Evolutionary conservation across 2,797 vertebrate genomes (phyloP), one percentile per base, ranked within the genome.

Genomic region (Acanthis flammea): DNA sequence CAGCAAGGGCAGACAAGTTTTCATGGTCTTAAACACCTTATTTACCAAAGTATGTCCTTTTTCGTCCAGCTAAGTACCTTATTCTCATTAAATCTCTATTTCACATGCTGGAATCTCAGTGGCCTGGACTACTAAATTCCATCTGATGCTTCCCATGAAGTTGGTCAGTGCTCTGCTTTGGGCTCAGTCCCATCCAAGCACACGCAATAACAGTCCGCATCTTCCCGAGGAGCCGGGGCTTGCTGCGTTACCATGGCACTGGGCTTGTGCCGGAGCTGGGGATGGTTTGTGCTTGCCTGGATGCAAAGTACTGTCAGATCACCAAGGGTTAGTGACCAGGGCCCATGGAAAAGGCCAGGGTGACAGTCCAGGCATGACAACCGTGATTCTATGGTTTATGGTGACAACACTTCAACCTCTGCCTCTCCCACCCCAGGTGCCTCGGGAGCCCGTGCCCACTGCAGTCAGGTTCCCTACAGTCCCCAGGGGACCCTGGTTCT

Each of bases 271-370:
- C 79, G 48, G 79, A 92, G 96, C 89, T 93, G 84, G 70, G 84
- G 95, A 95, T 90, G 95, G 95, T 95, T 97, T 96, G 92, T 85
- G 95, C 97, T 97, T 96, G 97, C 95, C 93, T 95, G 96, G 90
- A 91, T 96, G 91, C 74, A 91, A 97, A 97, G 97, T 96, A 95
- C 97, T 92, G 95, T 97, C 96, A 96, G 92, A 97, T 96, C 42
- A 75, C 93, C 96, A 95, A 89, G 95, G 93, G 91, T 85, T 92
- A 94, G 95, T 5, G 55, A 95, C 91, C 84, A 93, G 94, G 95
- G 78, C 97, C 96, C 95, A 77, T 14, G 88, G 97, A 95, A 92
- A 95, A 97, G 96, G 97, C 95, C 96, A 97, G 91, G 62, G 96
- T 97, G 97, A 98, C 96, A 97, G 93, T 92, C 87, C 80, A 91